Conservation (phyloP, 2,888 invertebrate genomes). For the Platycheirus albimanus region DNA sequence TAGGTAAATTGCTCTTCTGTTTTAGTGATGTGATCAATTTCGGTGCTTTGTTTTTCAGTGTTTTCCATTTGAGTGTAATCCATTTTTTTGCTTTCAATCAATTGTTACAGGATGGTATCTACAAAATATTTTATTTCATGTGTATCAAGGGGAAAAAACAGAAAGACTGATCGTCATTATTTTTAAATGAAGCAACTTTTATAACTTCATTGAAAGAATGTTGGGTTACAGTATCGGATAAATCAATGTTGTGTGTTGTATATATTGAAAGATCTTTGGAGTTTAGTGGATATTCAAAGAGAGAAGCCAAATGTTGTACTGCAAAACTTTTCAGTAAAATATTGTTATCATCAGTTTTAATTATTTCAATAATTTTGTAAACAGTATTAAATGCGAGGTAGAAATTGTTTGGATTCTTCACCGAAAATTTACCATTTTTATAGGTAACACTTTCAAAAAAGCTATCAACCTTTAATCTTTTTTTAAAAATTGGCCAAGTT, state of each 20-base stretch:
- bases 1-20: no score
- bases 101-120: no score
- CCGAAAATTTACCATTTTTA: neutral
- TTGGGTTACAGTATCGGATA: neutral
- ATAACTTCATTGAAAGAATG: neutral
- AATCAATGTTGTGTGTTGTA: no score
- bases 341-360: neutral
- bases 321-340: no score
- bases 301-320: no score
- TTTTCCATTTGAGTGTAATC: no score
- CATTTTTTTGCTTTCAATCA: no score
- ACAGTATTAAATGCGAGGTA: neutral
- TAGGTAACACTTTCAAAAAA: neutral
- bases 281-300: neutral
- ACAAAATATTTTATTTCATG: neutral
- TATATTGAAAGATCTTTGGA: neutral
- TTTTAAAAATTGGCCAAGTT: neutral
- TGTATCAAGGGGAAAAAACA: neutral
- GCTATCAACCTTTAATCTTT: neutral
- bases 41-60: no score
- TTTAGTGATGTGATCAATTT: no score
- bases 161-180: no score
- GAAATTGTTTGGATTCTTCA: neutral
- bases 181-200: neutral
- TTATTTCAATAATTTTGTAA: neutral